These are phyloP conservation scores for Lasioglossum baleicum DNA, from an alignment of 1,140 invertebrate genomes.

Conservation along the genomic window DNA sequence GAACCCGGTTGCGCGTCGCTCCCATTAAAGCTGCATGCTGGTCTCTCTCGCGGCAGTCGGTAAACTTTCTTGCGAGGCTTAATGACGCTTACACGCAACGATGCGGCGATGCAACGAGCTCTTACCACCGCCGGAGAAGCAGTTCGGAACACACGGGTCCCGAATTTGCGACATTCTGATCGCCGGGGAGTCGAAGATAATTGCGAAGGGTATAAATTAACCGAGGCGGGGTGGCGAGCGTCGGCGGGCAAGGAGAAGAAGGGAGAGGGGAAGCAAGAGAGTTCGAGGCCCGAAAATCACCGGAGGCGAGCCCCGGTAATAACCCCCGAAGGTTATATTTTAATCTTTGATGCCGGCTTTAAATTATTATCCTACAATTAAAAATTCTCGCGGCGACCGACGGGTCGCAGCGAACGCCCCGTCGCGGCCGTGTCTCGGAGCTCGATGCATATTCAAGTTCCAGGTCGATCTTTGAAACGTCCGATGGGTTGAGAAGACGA, in stretches of 20 bases:
- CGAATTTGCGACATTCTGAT: conserved; percentile 9
- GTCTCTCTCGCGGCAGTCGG: too few relatives aligned
- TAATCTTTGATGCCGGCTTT: conserved; percentile 28
- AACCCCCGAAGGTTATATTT: conserved; percentile 42
- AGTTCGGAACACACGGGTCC: neutral
- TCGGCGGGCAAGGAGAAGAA: neutral
- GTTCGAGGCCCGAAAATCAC: neutral
- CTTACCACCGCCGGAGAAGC: too few relatives aligned
- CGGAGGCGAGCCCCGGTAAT: conserved; percentile 16
- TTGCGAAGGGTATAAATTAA: conserved; percentile 16
- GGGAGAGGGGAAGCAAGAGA: neutral
- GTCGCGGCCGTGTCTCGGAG: too few relatives aligned
- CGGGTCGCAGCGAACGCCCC: neutral
- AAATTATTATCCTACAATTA: conserved; percentile 48
- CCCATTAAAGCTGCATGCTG: too few relatives aligned
- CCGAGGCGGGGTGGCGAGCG: conserved; percentile 4
- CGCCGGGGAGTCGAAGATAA: neutral
- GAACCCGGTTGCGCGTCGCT: too few relatives aligned
- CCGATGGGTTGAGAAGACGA: too few relatives aligned
- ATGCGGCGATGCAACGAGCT: too few relatives aligned
- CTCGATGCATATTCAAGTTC: conserved; percentile 38
- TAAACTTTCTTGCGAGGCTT: too few relatives aligned
- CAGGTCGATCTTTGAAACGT: neutral
- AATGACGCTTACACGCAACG: too few relatives aligned
- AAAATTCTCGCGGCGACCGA: conserved; percentile 25